Percentiles rank a stretch among this genome's conserved stretches.
Conservation (phyloP, 2,888 invertebrate species). For the Cancer borealis region DNA sequence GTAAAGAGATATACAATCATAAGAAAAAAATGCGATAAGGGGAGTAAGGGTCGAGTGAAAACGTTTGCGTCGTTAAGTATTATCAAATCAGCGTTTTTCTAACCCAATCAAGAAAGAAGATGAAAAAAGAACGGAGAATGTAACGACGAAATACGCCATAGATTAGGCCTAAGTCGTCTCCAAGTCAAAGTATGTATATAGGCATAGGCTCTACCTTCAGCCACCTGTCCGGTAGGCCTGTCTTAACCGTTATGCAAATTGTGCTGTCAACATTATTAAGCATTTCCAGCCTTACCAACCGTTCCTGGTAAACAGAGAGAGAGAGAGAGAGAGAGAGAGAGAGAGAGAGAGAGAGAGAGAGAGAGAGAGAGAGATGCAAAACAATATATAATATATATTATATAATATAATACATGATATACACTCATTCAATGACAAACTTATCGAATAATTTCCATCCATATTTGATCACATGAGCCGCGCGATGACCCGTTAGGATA, state of each 20-base stretch:
- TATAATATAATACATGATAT: not conserved
- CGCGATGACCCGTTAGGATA: too few relatives aligned
- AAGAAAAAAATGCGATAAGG: too few relatives aligned
- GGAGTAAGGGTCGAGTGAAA: too few relatives aligned
- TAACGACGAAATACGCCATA: not conserved
- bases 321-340: not conserved
- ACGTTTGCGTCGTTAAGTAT: too few relatives aligned
- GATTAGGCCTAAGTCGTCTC: not conserved
- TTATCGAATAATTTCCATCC: too few relatives aligned
- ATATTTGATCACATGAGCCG: too few relatives aligned
- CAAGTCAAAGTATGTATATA: not conserved
- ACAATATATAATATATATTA: not conserved
- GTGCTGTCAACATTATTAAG: not conserved
- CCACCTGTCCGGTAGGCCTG: not conserved
- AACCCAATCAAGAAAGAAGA: not conserved
- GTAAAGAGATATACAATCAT: too few relatives aligned
- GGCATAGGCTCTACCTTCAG: not conserved
- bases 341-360: constrained; percentile 1
- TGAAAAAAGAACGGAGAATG: not conserved
- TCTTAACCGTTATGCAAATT: not conserved
- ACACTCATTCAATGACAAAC: not conserved
- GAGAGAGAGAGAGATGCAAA: not conserved
- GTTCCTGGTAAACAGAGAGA: not conserved
- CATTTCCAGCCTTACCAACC: not conserved
- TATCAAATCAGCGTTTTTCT: too few relatives aligned